Conservation (phyloP, 92 coral and sea anemone genomes). For the Ricordea florida region DNA sequence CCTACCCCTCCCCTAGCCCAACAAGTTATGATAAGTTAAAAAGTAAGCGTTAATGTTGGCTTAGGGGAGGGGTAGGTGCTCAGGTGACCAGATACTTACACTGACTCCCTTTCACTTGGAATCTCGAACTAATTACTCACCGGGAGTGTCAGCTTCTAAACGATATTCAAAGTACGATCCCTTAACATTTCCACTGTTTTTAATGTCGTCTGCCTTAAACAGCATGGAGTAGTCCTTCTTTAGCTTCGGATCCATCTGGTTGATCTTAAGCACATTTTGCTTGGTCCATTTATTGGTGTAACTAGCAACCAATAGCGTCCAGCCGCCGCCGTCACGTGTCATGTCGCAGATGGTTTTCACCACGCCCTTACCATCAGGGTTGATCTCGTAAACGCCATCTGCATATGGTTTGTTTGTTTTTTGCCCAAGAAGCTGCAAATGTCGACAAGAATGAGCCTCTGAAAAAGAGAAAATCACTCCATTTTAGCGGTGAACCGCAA, state of each 20-base stretch:
- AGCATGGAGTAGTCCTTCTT: constrained; percentile 61
- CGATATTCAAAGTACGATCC: constrained; percentile 63
- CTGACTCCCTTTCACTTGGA: no score
- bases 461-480: not conserved
- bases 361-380: constrained; percentile 40
- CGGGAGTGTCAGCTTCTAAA: constrained; percentile 67
- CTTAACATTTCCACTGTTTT: constrained; percentile 27
- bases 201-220: constrained; percentile 55
- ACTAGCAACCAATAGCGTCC: constrained; percentile 72
- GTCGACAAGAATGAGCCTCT: constrained; percentile 63
- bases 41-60: no score
- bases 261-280: constrained; percentile 15
- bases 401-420: not conserved
- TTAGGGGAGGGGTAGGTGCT: no score
- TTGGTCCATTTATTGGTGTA: constrained; percentile 66
- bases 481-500: no score
- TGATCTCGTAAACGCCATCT: constrained; percentile 59
- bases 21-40: no score
- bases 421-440: constrained; percentile 46
- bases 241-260: constrained; percentile 40
- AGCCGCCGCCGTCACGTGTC: constrained; percentile 76
- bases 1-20: no score
- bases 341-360: constrained; percentile 67
- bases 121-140: constrained; percentile 5
- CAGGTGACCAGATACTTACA: no score